phyloP scores from a whole-genome alignment of 2,113 vertebrate genomes.

The Silurus asotus region DNA sequence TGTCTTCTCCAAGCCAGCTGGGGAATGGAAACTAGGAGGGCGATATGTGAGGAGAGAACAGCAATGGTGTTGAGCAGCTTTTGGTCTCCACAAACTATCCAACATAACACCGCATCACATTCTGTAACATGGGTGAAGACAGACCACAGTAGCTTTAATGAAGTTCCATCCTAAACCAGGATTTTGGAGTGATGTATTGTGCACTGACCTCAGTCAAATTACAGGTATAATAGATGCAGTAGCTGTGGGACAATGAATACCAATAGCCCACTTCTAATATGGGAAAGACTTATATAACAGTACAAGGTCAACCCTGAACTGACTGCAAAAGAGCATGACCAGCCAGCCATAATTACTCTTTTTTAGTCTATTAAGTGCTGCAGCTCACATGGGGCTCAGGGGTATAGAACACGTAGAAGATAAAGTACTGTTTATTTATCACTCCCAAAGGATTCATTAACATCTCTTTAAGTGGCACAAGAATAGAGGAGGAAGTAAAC shows the following conservation, averaged over 20 bases:
- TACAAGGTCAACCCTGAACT: constrained; percentile 47
- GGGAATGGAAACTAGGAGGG: constrained; percentile 18
- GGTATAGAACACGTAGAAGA: constrained; percentile 85
- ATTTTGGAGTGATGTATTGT: constrained; percentile 29
- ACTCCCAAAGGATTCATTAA: constrained; percentile 87
- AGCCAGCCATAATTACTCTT: constrained; percentile 85
- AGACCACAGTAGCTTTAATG: neutral
- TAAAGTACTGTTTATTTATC: constrained; percentile 92
- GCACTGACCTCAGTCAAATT: constrained; percentile 38
- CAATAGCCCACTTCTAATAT: constrained; percentile 43
- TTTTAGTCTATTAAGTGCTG: constrained; percentile 88
- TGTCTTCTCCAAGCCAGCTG: constrained; percentile 55
- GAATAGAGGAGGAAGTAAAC: constrained; percentile 40
- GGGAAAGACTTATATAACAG: constrained; percentile 40
- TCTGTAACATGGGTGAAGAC: neutral
- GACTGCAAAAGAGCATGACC: constrained; percentile 78
- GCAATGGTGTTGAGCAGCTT: neutral
- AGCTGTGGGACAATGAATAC: constrained; percentile 46
- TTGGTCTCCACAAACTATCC: neutral
- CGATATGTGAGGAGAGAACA: neutral
- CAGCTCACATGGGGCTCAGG: constrained; percentile 82
- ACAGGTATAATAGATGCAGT: constrained; percentile 47
- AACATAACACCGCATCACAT: neutral
- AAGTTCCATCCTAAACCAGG: neutral
- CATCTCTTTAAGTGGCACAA: constrained; percentile 80